Conservation (phyloP, 2,797 vertebrate genomes). For the Sparus aurata region DNA sequence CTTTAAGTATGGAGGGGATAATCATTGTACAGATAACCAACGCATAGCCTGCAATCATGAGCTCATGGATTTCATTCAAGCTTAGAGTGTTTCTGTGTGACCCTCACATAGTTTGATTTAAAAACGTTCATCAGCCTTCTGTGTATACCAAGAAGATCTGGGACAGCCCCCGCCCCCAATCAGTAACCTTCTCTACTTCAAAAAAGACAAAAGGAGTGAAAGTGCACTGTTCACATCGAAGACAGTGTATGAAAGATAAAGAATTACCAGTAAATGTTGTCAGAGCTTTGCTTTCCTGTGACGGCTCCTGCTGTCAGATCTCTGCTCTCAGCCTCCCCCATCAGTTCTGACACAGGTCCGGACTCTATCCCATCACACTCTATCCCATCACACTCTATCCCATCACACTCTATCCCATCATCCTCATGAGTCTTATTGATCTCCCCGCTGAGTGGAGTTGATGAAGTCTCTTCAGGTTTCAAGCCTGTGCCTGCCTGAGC, state of each 20-base stretch:
- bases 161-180: background rate
- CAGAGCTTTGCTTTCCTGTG: slow-evolving; percentile 1
- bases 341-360: background rate
- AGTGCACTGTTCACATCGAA: background rate
- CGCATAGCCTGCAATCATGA: background rate
- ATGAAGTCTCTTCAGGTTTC: slow-evolving; percentile 12
- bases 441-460: background rate
- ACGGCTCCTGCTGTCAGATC: slow-evolving; percentile 16
- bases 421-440: background rate
- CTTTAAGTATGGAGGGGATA: background rate
- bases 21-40: background rate
- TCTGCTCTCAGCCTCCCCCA: background rate
- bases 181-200: background rate
- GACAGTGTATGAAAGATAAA: background rate
- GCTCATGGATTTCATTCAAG: background rate
- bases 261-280: slow-evolving; percentile 48
- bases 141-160: background rate
- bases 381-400: background rate
- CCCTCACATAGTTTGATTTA: background rate
- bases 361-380: background rate
- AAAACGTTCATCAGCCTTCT: background rate
- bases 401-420: background rate
- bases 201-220: background rate
- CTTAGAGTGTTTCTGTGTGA: background rate
- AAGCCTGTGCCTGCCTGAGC: background rate